Base-by-base conservation (phyloP, 2,797 vertebrate genomes). In the Meriones psammophilus region DNA sequence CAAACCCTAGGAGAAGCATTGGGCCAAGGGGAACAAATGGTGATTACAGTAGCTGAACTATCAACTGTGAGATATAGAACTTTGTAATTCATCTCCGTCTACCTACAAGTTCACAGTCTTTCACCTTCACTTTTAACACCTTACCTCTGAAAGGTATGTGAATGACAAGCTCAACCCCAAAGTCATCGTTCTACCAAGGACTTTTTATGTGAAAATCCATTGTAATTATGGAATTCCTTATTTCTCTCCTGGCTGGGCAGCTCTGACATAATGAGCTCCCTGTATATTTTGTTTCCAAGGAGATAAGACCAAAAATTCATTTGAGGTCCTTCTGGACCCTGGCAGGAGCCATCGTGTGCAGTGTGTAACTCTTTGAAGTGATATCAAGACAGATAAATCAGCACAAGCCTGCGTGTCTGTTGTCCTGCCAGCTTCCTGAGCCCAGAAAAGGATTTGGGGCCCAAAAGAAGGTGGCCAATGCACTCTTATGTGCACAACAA, bases 261-360 rank as follows among this genome's bases (percentile, higher is more conserved):
- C 92, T 95, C 74, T 92, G 71, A 96, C 97, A 93, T 97, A 97
- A 97, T 94, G 96, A 97, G 93, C 74, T 97, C 95, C 79, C 54
- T 94, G 77, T 93, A 91, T 60, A 46, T 91, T 94, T 77, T 94
- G 94, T 97, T 97, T 88, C 96, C 95, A 94, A 95, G 94, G 92
- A 97, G 94, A 97, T 96, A 97, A 96, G 95, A 95, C 90, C 71
- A 91, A 91, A 95, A 97, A 84, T 97, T 92, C 93, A 94, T 94
- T 93, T 46, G 60, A 64, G 33, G 79, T n/a, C 73, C 81, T 94
- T 95, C 93, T 95, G 86, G 91, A 96, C 88, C 30, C 62, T 96
- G 96, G 95, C 96, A 96, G 76, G 46, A 92, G 89, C 89, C 60
- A 3, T 8, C 69, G 81, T 92, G 60, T 91, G 50, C 88, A 95